Conservation (phyloP, 2,888 invertebrate species). For the Lottia gigantea region DNA sequence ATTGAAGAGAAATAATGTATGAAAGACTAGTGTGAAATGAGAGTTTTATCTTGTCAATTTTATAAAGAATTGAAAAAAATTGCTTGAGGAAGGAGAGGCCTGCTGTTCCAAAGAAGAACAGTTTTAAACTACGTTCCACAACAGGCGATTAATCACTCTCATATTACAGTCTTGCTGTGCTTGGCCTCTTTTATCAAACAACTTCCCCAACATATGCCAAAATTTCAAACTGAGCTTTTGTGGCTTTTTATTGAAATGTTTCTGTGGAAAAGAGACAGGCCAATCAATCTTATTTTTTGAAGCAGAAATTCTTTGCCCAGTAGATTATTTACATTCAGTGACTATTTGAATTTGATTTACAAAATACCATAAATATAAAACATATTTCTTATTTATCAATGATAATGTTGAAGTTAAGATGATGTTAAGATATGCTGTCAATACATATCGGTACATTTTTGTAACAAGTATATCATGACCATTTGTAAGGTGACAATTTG, state of each 20-base stretch:
- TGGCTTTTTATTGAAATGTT: constrained; percentile 2
- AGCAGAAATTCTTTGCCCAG: background rate
- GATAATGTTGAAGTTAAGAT: too few species aligned
- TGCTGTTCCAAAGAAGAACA: constrained; percentile 5
- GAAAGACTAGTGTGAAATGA: too few species aligned
- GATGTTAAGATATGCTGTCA: too few species aligned
- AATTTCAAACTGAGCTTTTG: constrained; percentile 5
- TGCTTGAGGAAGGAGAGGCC: background rate
- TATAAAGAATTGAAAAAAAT: background rate
- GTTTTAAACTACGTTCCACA: background rate
- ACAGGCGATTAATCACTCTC: constrained; percentile 6
- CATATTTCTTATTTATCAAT: too few species aligned
- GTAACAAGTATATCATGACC: too few species aligned
- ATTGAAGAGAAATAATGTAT: too few species aligned
- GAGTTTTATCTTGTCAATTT: too few species aligned
- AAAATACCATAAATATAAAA: too few species aligned
- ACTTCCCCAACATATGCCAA: constrained; percentile 5
- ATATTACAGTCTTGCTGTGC: constrained; percentile 1
- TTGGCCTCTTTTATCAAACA: constrained; percentile 1
- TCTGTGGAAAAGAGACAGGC: background rate
- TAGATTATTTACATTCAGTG: too few species aligned
- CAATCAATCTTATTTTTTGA: background rate
- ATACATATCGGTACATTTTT: too few species aligned
- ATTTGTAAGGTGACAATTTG: too few species aligned
- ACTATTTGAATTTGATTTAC: too few species aligned